Percentiles rank a stretch among this genome's conserved stretches.
These are phyloP conservation scores for Euwallacea fornicatus DNA, from an alignment of 1,140 invertebrate genomes.

Conservation along the genomic window DNA sequence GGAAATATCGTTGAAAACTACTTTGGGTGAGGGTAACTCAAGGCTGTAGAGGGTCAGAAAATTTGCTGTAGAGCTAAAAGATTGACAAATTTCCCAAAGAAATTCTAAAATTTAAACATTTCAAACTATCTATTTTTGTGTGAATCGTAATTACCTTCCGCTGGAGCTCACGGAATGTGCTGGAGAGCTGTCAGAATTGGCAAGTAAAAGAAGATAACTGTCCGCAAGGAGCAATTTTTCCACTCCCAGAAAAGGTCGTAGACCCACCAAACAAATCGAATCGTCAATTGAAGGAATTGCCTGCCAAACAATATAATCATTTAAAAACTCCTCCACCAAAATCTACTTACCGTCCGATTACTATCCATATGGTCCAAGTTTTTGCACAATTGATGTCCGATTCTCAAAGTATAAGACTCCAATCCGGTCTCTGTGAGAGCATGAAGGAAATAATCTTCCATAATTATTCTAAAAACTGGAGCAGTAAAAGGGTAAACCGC, in stretches of 20 bases:
- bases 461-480: slow-evolving; percentile 64
- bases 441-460: slow-evolving; percentile 72
- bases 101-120: slow-evolving; percentile 11
- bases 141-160: slow-evolving; percentile 43
- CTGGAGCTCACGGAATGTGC: slow-evolving; percentile 52
- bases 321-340: background rate
- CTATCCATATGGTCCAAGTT: slow-evolving; percentile 44
- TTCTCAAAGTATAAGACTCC: slow-evolving; percentile 74
- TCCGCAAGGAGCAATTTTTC: slow-evolving; percentile 65
- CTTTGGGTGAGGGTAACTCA: slow-evolving; percentile 61
- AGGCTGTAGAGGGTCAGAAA: slow-evolving; percentile 70
- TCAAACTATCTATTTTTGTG: background rate
- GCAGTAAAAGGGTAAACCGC: slow-evolving; percentile 70
- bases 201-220: slow-evolving; percentile 66
- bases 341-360: background rate
- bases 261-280: slow-evolving; percentile 70
- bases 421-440: slow-evolving; percentile 76
- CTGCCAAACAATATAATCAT: slow-evolving; percentile 39
- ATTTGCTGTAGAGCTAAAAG: slow-evolving; percentile 48
- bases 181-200: slow-evolving; percentile 60
- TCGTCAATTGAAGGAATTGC: slow-evolving; percentile 63
- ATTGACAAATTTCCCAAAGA: background rate
- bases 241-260: slow-evolving; percentile 73
- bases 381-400: slow-evolving; percentile 59
- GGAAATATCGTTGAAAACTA: slow-evolving; percentile 67